Conservation (phyloP, 2,797 vertebrate species). For the Protosalanx chinensis region DNA sequence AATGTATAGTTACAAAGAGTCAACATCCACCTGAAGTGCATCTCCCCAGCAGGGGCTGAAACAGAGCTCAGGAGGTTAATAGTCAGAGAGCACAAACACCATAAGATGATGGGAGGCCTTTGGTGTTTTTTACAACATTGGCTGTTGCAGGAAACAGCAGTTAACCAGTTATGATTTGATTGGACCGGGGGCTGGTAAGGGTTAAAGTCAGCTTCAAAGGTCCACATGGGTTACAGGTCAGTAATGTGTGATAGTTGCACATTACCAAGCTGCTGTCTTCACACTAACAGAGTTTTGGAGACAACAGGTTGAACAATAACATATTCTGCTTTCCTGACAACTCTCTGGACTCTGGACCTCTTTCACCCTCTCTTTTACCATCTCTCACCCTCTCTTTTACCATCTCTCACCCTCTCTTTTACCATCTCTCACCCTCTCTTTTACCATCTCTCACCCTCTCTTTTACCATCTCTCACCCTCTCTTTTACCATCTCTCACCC, state of each 20-base stretch:
- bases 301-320: slow-evolving; percentile 22
- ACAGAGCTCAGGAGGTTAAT: slow-evolving; percentile 11
- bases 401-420: too few species aligned
- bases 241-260: slow-evolving; percentile 26
- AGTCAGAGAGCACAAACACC: slow-evolving; percentile 35
- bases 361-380: too few species aligned
- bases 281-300: slow-evolving; percentile 49
- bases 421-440: too few species aligned
- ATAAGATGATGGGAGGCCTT: background rate
- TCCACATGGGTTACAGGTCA: slow-evolving; percentile 19
- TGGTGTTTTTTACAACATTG: background rate
- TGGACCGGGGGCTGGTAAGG: slow-evolving; percentile 23
- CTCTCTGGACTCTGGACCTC: too few species aligned
- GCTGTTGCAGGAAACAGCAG: slow-evolving; percentile 24
- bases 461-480: too few species aligned
- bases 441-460: too few species aligned
- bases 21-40: background rate
- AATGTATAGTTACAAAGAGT: background rate
- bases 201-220: slow-evolving; percentile 40
- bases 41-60: background rate
- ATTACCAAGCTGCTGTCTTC: slow-evolving; percentile 56
- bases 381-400: too few species aligned
- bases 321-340: background rate
- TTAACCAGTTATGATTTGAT: slow-evolving; percentile 34
- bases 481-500: too few species aligned